Base-by-base conservation (phyloP, 2,113 vertebrate genomes). In the Salvelinus sp. region DNA sequence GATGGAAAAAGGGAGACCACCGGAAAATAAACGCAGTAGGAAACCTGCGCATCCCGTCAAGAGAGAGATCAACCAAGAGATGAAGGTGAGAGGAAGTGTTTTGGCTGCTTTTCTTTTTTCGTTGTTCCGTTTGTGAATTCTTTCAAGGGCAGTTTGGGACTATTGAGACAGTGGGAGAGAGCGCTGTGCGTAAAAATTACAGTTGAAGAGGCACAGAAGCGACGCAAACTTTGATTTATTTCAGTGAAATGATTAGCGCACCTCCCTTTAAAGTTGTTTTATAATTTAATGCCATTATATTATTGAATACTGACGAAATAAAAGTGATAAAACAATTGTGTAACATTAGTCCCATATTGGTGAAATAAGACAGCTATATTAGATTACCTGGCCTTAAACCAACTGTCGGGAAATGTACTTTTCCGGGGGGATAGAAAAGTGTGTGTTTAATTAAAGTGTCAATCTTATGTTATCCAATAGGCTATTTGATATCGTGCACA, bases 11-110 rank as follows among this genome's bases (percentile, higher is more conserved):
- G 96, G 95, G 86, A 96, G 96, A 95, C 95, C 96, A 76, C 95
- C 96, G 76, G 96, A 98, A 96, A 96, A 95, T 93, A 98, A 98
- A 91, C 93, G 97, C 87, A 98, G 97, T 92, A 96, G 97, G 91
- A 96, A 96, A 89, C 95, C 95, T 87, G 95, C 96, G 85, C 96
- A 95, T 89, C 97, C 97, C 1, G 95, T 98, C 70, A 97, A 97
- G 85, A 94, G 96, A 88, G 96, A 96, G 91, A 96, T 97, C 90
- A 97, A 96, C 81, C 95, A 97, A 85, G 97, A 98, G 91, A 97
- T 98, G 96, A 97, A 98, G 96, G 97, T 98, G 92, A 87, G 92
- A 25, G 58, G 7, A 62, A 22, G 10, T 69, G 20, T 38, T 73
- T 60, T 28, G 82, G 33, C 6, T 50, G 1, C 44, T 22, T 25